phyloP scores from a whole-genome alignment of 2,888 invertebrate genomes.

The Agrotis puta region DNA sequence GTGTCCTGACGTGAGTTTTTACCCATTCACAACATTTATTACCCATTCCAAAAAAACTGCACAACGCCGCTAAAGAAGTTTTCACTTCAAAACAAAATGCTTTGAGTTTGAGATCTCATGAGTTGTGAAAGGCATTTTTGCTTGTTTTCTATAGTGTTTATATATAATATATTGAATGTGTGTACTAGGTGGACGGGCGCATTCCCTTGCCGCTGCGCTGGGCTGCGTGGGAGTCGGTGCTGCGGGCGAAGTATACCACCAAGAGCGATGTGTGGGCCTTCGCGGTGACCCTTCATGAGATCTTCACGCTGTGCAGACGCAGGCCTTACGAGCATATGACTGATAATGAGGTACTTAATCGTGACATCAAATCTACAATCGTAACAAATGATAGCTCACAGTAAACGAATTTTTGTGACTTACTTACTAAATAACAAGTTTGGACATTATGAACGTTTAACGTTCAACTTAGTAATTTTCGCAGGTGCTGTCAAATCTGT shows the following conservation, averaged over 20 bases:
- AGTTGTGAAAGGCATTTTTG: no score
- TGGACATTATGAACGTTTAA: background rate
- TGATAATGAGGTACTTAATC: slow-evolving; percentile 93
- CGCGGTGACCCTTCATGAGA: slow-evolving; percentile 97
- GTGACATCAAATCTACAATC: no score
- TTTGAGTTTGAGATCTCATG: no score
- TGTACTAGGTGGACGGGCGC: slow-evolving; percentile 94
- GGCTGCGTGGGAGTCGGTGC: slow-evolving; percentile 97
- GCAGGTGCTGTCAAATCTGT: slow-evolving; percentile 95
- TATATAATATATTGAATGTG: background rate
- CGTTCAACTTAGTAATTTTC: background rate
- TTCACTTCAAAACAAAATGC: no score
- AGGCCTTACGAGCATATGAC: slow-evolving; percentile 94
- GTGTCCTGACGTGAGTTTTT: no score
- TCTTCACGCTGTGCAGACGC: slow-evolving; percentile 94
- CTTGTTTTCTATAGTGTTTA: no score
- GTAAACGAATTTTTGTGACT: background rate
- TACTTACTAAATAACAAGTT: background rate
- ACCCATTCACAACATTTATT: no score
- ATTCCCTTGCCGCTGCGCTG: slow-evolving; percentile 96
- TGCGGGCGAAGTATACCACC: slow-evolving; percentile 95
- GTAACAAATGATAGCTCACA: background rate
- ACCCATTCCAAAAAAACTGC: no score
- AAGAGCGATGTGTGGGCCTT: slow-evolving; percentile 98
- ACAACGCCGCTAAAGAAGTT: no score